Evolutionary conservation across 1,140 invertebrate species (phyloP), one percentile per base, ranked within the genome.

Genomic region (Argopecten irradians): DNA sequence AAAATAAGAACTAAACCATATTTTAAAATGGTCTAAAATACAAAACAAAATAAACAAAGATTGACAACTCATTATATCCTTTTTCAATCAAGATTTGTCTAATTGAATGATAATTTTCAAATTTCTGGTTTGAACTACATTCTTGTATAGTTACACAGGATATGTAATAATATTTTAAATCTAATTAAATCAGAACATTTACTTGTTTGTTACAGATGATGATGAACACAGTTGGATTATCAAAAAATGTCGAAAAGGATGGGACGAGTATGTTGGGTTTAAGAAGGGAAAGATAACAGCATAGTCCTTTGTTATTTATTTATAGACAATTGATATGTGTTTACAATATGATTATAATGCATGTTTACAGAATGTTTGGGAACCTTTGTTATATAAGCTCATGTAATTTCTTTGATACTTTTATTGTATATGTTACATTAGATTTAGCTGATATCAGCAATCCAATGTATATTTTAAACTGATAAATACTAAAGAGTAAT

Each of bases 211-310:
- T 93, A 3, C 90, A 95, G 95, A 95, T 94, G 95, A 95, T 92
- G 95, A 95, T 92, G 95, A 95, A 91, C 94, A 96, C 92, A 93
- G 94, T 85, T 96, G 95, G 95, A 95, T 96, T 55, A 90, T 95
- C 32, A 93, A 92, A 87, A 95, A 93, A 1, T 96, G 95, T 90
- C 87, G 95, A 34, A 96, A 96, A 91, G 95, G 94, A 41, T 96
- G 95, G 95, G 95, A 96, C 89, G 95, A 96, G 87, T 94, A 92
- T 87, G 94, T 95, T 83, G 95, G 95, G 82, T 93, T 90, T 88
- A 94, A 92, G 82, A 90, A 92, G 55, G 33, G 87, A 86, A 36
- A 36, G 32, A 43, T 36, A 14, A 41, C 84, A 7, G 39, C 84
- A 33, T 86, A 33, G 28, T 85, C 39, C 0, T 84, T 34, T 35